Conservation (phyloP, 2,113 vertebrate species). For the Enhydra lutris region DNA sequence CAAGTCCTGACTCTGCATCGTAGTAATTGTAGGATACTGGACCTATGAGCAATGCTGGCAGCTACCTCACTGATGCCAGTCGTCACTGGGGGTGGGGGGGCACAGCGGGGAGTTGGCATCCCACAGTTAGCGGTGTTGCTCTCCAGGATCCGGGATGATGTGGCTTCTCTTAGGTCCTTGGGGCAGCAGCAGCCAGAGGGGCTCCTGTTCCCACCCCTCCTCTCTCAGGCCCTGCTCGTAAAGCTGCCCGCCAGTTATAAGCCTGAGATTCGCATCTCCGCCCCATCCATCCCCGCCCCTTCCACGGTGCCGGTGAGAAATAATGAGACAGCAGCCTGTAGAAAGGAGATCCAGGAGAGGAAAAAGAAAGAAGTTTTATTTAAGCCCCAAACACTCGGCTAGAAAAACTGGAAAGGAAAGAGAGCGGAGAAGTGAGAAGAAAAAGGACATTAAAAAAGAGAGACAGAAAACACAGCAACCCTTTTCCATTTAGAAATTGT, state of each 20-base stretch:
- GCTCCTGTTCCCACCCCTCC: neutral
- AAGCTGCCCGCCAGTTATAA: too few species aligned
- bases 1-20: neutral
- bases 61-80: neutral
- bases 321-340: slow-evolving; percentile 52
- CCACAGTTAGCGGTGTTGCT: neutral
- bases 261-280: neutral
- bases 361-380: slow-evolving; percentile 77
- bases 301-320: slow-evolving; percentile 38
- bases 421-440: slow-evolving; percentile 33
- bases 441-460: slow-evolving; percentile 72
- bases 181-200: neutral
- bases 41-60: neutral
- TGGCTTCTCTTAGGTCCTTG: too few species aligned
- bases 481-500: slow-evolving; percentile 78
- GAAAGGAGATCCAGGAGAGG: slow-evolving; percentile 72
- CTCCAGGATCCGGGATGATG: neutral
- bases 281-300: neutral
- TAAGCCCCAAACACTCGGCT: slow-evolving; percentile 76
- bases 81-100: too few species aligned
- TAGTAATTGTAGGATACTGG: neutral
- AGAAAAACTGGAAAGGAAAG: slow-evolving; percentile 67
- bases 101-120: rapidly evolving
- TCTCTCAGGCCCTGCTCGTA: rapidly evolving
- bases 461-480: slow-evolving; percentile 78